phyloP scores from a whole-genome alignment of 2,797 vertebrate species.

The Onychomys torridus region DNA sequence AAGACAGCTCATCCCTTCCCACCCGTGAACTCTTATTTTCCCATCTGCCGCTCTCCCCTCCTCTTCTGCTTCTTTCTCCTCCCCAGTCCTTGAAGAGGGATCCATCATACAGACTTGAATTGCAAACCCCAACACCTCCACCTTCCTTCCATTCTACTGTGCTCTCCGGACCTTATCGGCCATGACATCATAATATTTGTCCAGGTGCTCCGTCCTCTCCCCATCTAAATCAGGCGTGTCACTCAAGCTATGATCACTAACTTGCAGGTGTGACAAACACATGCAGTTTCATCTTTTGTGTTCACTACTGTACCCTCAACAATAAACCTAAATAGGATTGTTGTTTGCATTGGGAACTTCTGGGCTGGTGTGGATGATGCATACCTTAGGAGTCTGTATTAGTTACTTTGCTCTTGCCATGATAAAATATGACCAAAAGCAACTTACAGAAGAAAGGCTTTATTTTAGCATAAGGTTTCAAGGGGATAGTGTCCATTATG shows the following conservation, averaged over 20 bases:
- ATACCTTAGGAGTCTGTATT: neutral
- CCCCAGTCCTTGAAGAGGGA: neutral
- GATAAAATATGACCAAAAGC: neutral
- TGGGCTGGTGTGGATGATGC: neutral
- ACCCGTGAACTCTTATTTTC: too few relatives aligned
- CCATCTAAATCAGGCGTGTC: fast-evolving
- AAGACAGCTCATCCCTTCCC: neutral
- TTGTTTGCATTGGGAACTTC: neutral
- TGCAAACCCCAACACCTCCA: neutral
- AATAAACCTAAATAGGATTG: too few relatives aligned
- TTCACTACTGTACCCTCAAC: neutral
- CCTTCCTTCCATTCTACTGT: neutral
- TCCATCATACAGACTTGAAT: neutral
- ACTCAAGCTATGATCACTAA: neutral
- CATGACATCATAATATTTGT: fast-evolving
- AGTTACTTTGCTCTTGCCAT: neutral
- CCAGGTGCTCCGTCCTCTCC: neutral
- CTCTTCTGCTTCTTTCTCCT: fast-evolving
- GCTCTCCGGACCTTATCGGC: too few relatives aligned
- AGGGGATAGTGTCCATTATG: too few relatives aligned
- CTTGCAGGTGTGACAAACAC: fast-evolving
- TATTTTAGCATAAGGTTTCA: neutral
- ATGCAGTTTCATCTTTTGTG: neutral
- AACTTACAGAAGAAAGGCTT: neutral
- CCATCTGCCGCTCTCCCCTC: too few relatives aligned